A percentile compares a stretch with the other conserved stretches of the same genome.
Evolutionary conservation across 2,888 invertebrate species (phyloP).

Genomic region (Anthrax anthrax): DNA sequence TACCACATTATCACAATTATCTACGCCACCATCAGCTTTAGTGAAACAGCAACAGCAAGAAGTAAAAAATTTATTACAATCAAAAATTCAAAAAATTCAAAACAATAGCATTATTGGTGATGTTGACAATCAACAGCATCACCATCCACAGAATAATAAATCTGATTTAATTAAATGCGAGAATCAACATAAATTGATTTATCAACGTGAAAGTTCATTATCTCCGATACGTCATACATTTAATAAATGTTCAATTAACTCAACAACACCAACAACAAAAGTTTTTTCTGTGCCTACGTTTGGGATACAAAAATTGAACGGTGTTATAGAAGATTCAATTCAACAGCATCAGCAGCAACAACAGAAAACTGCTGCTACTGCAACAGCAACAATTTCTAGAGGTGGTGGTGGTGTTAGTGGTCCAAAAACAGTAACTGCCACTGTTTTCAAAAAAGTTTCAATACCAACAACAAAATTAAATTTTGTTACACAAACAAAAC

Average conservation of each 20-base stretch:
- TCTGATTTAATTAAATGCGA: background rate
- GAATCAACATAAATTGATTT: background rate
- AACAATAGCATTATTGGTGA: too few relatives aligned
- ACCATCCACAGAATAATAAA: constrained; percentile 10
- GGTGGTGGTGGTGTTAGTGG: constrained; percentile 11
- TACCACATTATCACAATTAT: too few relatives aligned
- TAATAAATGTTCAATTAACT: constrained; percentile 14
- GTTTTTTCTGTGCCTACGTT: too few relatives aligned
- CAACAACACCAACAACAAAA: constrained; percentile 11
- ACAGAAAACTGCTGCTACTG: background rate
- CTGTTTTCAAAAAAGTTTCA: constrained; percentile 20
- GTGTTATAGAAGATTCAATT: too few relatives aligned
- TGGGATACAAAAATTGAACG: too few relatives aligned
- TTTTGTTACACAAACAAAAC: constrained; percentile 7
- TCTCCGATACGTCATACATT: constrained; percentile 14
- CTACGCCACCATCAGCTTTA: too few relatives aligned
- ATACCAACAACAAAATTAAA: constrained; percentile 6
- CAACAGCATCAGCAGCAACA: constrained; percentile 5
- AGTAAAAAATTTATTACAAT: background rate
- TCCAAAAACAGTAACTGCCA: constrained; percentile 32
- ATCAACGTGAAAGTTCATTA: constrained; percentile 9
- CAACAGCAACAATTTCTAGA: background rate
- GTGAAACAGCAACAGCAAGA: background rate
- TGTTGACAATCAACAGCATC: constrained; percentile 6
- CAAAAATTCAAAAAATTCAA: too few relatives aligned